Conservation (phyloP, 2,797 vertebrate genomes). For the Columba guinea region DNA sequence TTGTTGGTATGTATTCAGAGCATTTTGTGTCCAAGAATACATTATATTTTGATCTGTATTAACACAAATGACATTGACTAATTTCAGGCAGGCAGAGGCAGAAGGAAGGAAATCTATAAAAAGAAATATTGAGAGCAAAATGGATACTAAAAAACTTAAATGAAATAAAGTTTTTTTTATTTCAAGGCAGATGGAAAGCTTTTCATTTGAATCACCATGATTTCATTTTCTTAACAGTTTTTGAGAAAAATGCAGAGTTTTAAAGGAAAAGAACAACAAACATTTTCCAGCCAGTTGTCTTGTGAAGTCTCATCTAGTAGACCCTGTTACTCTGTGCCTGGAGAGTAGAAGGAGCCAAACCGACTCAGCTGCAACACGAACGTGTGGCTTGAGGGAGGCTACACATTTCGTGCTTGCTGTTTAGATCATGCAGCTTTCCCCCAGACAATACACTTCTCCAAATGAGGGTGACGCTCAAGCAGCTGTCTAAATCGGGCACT, state of each 20-base stretch:
- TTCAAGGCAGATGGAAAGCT: background rate
- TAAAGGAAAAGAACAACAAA: background rate
- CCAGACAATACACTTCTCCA: background rate
- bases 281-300: background rate
- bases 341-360: background rate
- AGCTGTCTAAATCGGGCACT: background rate
- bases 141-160: background rate
- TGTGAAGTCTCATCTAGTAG: background rate
- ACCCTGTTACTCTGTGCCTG: background rate
- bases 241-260: background rate
- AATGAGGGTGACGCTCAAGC: background rate
- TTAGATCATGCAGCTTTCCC: background rate
- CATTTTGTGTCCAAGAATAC: constrained; percentile 17
- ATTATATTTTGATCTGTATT: background rate
- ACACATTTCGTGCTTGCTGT: background rate
- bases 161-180: background rate
- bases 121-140: background rate
- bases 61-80: background rate
- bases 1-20: background rate
- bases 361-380: background rate
- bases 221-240: background rate
- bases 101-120: background rate
- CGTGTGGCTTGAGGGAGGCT: background rate
- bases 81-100: constrained; percentile 18
- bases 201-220: background rate